Base-by-base conservation (phyloP, 1,140 invertebrate genomes). In the Zaprionus vittiger region DNA sequence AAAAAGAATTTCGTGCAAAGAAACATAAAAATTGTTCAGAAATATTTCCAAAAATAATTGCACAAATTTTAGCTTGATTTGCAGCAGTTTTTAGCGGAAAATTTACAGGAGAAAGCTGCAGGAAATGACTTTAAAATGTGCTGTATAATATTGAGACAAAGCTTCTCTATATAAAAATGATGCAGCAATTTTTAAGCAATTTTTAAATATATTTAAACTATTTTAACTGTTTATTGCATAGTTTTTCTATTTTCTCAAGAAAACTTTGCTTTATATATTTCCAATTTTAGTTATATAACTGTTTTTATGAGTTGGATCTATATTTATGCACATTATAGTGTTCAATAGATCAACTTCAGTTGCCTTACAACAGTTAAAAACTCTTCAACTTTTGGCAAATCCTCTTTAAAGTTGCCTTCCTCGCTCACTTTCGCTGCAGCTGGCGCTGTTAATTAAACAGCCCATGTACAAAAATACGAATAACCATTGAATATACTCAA, bases 361-460 rank as follows among this genome's bases (percentile, higher is more conserved):
- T 11, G 2, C 31, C 31, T 34, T 34, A 11, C 9, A 34, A 34
- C 4, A 34, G 2, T 34, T 34, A 11, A 34, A 11, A 9, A 0
- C 31, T 34, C 31, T 34, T 11, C 9, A 34, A 34, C 3, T 11
- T 0, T 34, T 11, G 2, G 9, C 7, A 38, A 38, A 38, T 5
- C 37, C 14, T 14, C 15, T 24, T 56, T 28, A 7, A 56, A 56
- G n/a, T 24, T n/a, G n/a, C 22, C 20, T 26, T 0, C 24, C 26
- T n/a, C 26, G 6, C 22, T 9, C 34, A 38, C 22, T 65, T 38
- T 54, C 2, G 22, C 5, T 62, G 20, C 49, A 9, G 41, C 12
- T n/a, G 63, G 24, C 37, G 31, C 38, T 52, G 31, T 60, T 49
- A 62, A 74, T 74, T 62, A 74, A 60, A 55, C 37, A 66, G 59